Percentiles rank a stretch among this genome's conserved stretches.
These are phyloP conservation scores for Knipowitschia caucasica DNA, from an alignment of 2,797 vertebrate species.

Conservation along the genomic window DNA sequence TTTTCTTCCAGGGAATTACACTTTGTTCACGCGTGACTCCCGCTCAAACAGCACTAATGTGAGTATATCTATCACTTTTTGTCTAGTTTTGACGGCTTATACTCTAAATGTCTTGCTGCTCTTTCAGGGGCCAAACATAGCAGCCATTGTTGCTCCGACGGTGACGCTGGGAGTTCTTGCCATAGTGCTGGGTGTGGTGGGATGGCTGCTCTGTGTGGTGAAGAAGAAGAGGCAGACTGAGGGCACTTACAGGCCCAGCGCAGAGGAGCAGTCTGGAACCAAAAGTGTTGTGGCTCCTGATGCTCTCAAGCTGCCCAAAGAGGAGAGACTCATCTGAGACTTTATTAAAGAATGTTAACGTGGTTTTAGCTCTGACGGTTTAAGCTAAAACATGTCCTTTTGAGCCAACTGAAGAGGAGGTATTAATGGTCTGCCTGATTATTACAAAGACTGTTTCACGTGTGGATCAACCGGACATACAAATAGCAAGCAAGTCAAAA, in stretches of 20 bases:
- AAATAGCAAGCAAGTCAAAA: conserved; percentile 6
- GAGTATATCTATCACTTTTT: conserved; percentile 27
- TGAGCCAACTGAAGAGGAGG: background rate
- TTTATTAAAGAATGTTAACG: background rate
- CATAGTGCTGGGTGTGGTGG: conserved; percentile 62
- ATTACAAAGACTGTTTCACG: conserved; percentile 10
- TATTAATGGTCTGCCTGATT: conserved; percentile 6
- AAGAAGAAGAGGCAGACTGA: conserved; percentile 90
- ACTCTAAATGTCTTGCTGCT: background rate
- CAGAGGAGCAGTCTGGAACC: conserved; percentile 84
- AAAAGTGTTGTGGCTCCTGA: conserved; percentile 70
- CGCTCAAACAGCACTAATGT: conserved; percentile 22
- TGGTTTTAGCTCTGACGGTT: background rate
- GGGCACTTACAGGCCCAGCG: conserved; percentile 87
- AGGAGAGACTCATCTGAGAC: conserved; percentile 88
- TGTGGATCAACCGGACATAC: background rate
- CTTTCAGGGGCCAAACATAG: conserved; percentile 59
- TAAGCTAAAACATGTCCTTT: background rate
- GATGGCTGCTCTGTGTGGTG: conserved; percentile 77
- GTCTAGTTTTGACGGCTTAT: background rate
- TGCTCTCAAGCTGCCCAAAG: conserved; percentile 85
- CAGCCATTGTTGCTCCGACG: conserved; percentile 82
- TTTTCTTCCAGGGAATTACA: conserved; percentile 50
- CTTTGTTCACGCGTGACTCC: background rate
- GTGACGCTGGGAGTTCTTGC: conserved; percentile 73